phyloP scores from a whole-genome alignment of 2,797 vertebrate species.

The Enteromius trimaculatus region DNA sequence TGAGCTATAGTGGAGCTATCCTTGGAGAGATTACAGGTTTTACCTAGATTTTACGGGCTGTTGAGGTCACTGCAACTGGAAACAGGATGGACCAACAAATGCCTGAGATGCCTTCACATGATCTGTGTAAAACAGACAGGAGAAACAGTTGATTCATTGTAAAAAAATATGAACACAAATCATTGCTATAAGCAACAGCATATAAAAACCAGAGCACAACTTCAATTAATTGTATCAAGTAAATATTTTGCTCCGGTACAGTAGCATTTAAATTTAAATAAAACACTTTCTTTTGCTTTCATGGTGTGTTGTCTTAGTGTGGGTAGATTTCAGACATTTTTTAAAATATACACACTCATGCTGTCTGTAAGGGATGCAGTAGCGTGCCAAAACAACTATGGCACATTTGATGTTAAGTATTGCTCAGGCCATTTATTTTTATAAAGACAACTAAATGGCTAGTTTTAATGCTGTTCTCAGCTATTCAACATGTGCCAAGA shows the following conservation, averaged over 20 bases:
- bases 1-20: not conserved
- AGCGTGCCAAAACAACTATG: slow-evolving; percentile 3
- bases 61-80: slow-evolving; percentile 17
- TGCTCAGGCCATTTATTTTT: slow-evolving; percentile 10
- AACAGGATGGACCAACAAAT: slow-evolving; percentile 9
- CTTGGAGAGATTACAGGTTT: slow-evolving; percentile 14
- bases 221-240: not conserved
- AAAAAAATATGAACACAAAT: slow-evolving; percentile 5
- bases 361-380: not conserved
- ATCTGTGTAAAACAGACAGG: slow-evolving; percentile 22
- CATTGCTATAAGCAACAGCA: not conserved
- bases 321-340: not conserved
- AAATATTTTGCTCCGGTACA: not conserved
- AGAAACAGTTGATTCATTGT: not conserved
- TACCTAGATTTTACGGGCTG: slow-evolving; percentile 5
- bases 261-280: not conserved
- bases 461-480: not conserved
- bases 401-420: slow-evolving; percentile 18
- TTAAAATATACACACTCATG: not conserved
- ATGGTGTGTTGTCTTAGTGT: slow-evolving; percentile 4
- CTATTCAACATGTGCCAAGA: slow-evolving; percentile 18
- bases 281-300: slow-evolving; percentile 6
- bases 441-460: slow-evolving; percentile 11
- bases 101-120: slow-evolving; percentile 8
- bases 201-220: not conserved